phyloP scores from a whole-genome alignment of 2,797 vertebrate species.

The Petrocephalus schoutedeni region DNA sequence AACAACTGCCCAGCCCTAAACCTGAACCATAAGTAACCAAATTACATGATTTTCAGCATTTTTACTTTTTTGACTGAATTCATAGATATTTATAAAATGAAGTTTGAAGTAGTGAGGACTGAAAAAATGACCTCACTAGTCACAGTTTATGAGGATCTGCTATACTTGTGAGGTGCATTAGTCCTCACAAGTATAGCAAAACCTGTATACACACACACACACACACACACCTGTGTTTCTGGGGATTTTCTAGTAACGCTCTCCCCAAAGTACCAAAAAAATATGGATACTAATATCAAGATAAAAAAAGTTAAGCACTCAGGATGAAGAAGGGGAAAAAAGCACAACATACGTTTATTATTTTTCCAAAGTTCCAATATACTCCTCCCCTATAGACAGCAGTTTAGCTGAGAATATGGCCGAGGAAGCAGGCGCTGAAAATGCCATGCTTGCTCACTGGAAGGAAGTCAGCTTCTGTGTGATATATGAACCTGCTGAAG shows the following conservation, averaged over 20 bases:
- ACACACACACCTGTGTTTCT: neutral
- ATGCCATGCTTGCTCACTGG: neutral
- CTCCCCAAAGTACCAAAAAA: neutral
- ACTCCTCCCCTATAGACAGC: neutral
- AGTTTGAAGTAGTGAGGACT: too few species aligned
- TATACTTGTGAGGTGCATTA: too few species aligned
- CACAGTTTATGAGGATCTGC: too few species aligned
- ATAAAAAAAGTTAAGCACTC: neutral
- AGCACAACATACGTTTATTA: neutral
- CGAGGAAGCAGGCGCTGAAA: neutral
- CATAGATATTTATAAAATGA: too few species aligned
- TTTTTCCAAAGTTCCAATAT: neutral
- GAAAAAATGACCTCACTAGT: too few species aligned
- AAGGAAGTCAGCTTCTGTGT: neutral
- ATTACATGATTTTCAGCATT: too few species aligned
- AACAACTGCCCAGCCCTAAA: too few species aligned
- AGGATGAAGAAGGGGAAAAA: neutral
- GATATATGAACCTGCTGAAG: neutral
- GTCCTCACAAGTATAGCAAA: too few species aligned
- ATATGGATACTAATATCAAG: neutral
- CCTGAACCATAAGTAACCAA: too few species aligned
- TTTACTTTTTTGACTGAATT: too few species aligned
- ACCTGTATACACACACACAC: neutral
- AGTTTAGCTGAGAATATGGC: neutral
- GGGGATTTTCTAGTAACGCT: neutral